A percentile compares a stretch with the other conserved stretches of the same genome.
phyloP scores from a whole-genome alignment of 2,113 vertebrate genomes.

The Collichthys lucidus region DNA sequence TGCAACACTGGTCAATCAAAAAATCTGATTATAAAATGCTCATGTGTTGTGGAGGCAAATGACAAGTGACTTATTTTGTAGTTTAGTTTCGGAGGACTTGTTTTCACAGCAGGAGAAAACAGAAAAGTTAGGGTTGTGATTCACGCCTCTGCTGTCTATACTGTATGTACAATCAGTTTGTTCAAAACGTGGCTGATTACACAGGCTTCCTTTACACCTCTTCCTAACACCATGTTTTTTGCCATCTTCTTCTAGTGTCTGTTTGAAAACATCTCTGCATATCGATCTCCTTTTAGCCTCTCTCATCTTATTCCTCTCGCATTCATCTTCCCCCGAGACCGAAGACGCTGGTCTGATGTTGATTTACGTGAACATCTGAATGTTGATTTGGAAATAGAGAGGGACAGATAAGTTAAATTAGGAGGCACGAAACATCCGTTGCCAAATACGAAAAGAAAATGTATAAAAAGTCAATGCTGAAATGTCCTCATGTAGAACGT shows the following conservation, averaged over 20 bases:
- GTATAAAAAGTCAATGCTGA: not conserved
- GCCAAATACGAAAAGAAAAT: constrained; percentile 8
- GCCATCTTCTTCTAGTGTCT: not conserved
- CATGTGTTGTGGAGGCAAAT: no score
- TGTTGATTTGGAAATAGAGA: not conserved
- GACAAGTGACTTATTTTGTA: no score
- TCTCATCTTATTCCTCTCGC: not conserved
- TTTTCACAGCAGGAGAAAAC: no score
- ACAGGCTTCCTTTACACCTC: not conserved
- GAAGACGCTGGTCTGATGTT: not conserved
- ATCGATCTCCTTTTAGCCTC: constrained; percentile 8
- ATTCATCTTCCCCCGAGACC: not conserved
- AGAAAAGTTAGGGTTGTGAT: not conserved
- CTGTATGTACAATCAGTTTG: not conserved
- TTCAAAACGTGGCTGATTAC: not conserved
- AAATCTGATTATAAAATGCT: no score
- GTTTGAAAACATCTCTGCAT: no score
- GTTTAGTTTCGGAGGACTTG: no score
- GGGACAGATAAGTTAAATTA: not conserved
- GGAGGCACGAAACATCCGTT: not conserved
- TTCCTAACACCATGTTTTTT: not conserved
- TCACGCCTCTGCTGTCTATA: not conserved
- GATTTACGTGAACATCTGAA: not conserved
- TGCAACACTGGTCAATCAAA: no score
- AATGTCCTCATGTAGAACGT: not conserved